phyloP scores from a whole-genome alignment of 2,113 vertebrate species.

The Bagarius yarrelli region DNA sequence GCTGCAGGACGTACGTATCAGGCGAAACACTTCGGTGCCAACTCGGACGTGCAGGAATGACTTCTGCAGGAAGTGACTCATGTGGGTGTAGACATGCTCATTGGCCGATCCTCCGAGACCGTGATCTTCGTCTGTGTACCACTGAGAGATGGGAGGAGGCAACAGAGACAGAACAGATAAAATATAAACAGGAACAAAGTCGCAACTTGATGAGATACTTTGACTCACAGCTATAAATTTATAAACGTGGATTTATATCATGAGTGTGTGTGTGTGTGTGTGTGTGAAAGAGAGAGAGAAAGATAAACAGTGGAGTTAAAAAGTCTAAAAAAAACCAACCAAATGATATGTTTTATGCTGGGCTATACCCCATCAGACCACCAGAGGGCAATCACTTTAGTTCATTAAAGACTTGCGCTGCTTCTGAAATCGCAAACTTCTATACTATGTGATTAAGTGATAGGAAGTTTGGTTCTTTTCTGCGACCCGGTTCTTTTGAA shows the following conservation, averaged over 20 bases:
- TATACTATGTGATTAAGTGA: too few species aligned
- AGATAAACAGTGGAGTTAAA: not conserved
- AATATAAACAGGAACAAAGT: not conserved
- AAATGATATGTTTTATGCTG: too few species aligned
- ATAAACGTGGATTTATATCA: not conserved
- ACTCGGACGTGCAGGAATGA: conserved; percentile 89
- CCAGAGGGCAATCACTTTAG: too few species aligned
- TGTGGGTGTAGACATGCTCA: conserved; percentile 89
- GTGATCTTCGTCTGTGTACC: conserved; percentile 96
- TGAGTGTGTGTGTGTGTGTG: not conserved
- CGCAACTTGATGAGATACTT: not conserved
- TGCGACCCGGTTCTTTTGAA: too few species aligned
- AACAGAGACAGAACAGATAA: conserved; percentile 4
- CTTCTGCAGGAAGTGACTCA: conserved; percentile 88
- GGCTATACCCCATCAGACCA: too few species aligned
- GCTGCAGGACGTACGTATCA: conserved; percentile 40
- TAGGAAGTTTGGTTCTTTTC: too few species aligned
- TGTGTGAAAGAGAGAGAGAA: not conserved
- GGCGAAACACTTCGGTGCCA: conserved; percentile 84
- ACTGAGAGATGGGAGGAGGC: conserved; percentile 67
- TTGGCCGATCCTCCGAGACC: conserved; percentile 78
- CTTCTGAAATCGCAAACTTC: too few species aligned
- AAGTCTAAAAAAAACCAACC: too few species aligned
- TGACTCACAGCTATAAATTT: not conserved
- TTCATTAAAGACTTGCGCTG: too few species aligned